Evolutionary conservation across 2,797 vertebrate species (phyloP).

Genomic region (Syngnathus rostellatus): DNA sequence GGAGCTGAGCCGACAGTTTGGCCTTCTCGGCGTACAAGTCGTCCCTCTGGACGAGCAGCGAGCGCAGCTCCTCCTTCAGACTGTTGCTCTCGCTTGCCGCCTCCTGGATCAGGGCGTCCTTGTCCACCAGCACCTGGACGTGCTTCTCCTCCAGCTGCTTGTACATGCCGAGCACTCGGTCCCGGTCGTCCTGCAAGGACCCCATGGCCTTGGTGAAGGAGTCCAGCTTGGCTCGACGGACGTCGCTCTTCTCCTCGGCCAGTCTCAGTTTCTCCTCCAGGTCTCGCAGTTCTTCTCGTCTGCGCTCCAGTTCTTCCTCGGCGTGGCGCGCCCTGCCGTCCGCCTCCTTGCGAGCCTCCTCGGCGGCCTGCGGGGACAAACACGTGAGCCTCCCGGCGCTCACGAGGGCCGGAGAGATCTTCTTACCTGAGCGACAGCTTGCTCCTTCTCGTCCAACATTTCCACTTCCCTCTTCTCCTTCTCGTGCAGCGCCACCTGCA

Average conservation of each 20-base stretch:
- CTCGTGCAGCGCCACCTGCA: constrained; percentile 75
- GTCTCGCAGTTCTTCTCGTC: constrained; percentile 58
- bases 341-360: constrained; percentile 73
- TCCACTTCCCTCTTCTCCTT: constrained; percentile 84
- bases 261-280: constrained; percentile 69
- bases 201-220: constrained; percentile 91
- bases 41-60: constrained; percentile 77
- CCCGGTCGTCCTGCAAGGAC: constrained; percentile 91
- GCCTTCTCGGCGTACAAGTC: constrained; percentile 91
- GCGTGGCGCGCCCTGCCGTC: constrained; percentile 69
- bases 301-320: constrained; percentile 72
- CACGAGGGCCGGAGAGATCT: not conserved
- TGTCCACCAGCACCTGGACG: constrained; percentile 80
- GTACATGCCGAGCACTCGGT: constrained; percentile 79
- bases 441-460: constrained; percentile 82
- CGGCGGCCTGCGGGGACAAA: constrained; percentile 65
- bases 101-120: constrained; percentile 90
- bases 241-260: constrained; percentile 71
- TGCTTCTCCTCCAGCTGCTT: constrained; percentile 88
- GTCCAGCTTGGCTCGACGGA: constrained; percentile 76
- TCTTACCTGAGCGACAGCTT: constrained; percentile 73
- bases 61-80: constrained; percentile 84
- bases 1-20: constrained; percentile 83
- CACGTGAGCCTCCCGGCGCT: not conserved
- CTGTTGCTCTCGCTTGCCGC: constrained; percentile 88